Evolutionary conservation across 2,797 vertebrate genomes (phyloP), one percentile per base, ranked within the genome.

Genomic region (Pitangus sulphuratus): DNA sequence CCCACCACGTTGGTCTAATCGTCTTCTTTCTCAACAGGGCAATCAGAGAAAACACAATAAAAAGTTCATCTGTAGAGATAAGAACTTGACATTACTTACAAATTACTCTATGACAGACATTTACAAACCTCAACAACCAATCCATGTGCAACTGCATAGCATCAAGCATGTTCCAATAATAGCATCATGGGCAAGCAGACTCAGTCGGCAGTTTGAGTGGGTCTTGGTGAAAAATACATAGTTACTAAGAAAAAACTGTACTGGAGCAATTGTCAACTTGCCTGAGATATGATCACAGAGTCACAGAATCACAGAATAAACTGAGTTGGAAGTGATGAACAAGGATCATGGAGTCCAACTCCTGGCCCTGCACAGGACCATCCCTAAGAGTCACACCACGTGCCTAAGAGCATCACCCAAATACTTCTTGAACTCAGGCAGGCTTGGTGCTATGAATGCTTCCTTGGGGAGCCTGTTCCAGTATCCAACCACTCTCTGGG

Each of bases 181-280:
- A 25, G 0, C 10, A 20, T 25, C 31, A 61, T 7, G 26, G 60
- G 12, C 25, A 40, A 13, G 39, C 6, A 40, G 17, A 50, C 30
- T 21, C 4, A 3, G 0, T 6, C 13, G 21, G 22, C 1, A 30
- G 13, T 47, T 64, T 37, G n/a, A 60, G 15, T 39, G 22, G 1
- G 8, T 65, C 18, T 21, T 57, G 30, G 4, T 83, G 47, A 88
- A 80, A 88, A 60, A 35, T 22, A 3, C 30, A 11, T 20, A 31
- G 1, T 6, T 72, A 9, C 28, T 33, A 45, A 62, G 33, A 6
- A 61, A 61, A 31, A 76, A 28, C 2, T 11, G 1, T 54, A 10
- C 17, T 12, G 37, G 18, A 62, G 37, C 60, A 51, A 69, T n/a
- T 35, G 5, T 6, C 10, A 69, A 12, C 50, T 50, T 30, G 37